Evolutionary conservation across 2,888 invertebrate species (phyloP), one percentile per base, ranked within the genome.

Genomic region (Phortica okadai): DNA sequence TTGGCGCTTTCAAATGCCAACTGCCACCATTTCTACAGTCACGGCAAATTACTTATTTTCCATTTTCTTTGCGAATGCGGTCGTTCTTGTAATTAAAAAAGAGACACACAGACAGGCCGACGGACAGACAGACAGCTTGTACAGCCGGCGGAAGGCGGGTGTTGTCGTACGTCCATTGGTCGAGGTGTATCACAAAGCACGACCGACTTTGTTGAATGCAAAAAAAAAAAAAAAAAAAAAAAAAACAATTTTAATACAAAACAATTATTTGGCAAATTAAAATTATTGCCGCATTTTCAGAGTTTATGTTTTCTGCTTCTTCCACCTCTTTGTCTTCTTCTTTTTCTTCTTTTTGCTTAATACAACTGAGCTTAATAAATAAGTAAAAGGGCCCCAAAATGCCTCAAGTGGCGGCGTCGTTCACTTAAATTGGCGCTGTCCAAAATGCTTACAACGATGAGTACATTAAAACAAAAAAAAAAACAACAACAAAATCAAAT

Each of bases 211-310:
- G 25, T 21, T 62, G 25, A n/a, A 69, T 69, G 69, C 16, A 33
- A 33, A 33, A 33, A 33, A 33, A 33, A 33, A 33, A 33, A 33
- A 69, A 45, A 69, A 7, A 16, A 59, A 59, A 14, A 59, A 0
- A 54, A n/a, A 62, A 62, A 50, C 67, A 70, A 50, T 80, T 74
- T 80, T 75, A 67, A 75, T 77, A 74, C 70, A 54, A 25, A 77
- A 74, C 78, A 80, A 80, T 78, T 79, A 74, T 76, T 66, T 70
- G 69, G 44, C 25, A 78, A 79, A 80, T 79, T 78, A 74, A 77
- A 78, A 76, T 67, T 77, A 76, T 70, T 78, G 76, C 33, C 70
- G 56, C 56, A 72, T 54, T 54, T 62, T 62, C 62, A 21, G 33
- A 16, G 16, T 62, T 62, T 62, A 25, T 62, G 6, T 62, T 25